A percentile compares a stretch with the other conserved stretches of the same genome.
Conservation (phyloP, 2,797 vertebrate genomes). For the Aselliscus stoliczkanus region DNA sequence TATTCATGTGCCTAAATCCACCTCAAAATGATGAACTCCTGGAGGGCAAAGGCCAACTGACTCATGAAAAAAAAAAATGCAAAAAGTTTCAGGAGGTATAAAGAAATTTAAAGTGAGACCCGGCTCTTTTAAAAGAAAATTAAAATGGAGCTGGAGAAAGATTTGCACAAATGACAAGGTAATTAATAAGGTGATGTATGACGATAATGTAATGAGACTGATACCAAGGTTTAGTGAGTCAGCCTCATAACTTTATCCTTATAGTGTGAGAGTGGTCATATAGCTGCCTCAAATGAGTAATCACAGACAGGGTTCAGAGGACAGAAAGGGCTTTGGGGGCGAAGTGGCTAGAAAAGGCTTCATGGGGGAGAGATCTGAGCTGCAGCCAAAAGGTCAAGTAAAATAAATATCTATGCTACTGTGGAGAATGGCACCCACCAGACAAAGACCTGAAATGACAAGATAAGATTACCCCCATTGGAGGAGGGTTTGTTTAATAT, state of each 20-base stretch:
- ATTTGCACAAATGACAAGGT: constrained; percentile 4
- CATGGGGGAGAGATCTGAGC: neutral
- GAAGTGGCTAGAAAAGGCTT: neutral
- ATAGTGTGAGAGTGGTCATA: constrained; percentile 32
- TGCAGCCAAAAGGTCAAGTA: constrained; percentile 1
- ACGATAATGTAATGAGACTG: constrained; percentile 60
- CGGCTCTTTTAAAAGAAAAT: constrained; percentile 35
- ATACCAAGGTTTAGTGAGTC: constrained; percentile 58
- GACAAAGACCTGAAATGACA: neutral
- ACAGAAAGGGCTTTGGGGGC: neutral
- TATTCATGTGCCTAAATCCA: neutral
- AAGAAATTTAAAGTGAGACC: constrained; percentile 10
- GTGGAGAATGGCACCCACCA: neutral
- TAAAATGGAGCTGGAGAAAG: neutral
- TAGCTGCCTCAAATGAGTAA: constrained; percentile 60
- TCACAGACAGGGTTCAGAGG: neutral
- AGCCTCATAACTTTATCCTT: constrained; percentile 51
- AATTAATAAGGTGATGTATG: constrained; percentile 60
- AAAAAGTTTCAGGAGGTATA: neutral
- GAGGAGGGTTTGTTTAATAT: neutral
- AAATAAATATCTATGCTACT: neutral
- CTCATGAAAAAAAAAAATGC: neutral
- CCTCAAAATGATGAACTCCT: neutral
- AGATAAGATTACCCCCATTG: neutral
- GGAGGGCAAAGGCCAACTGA: constrained; percentile 23